phyloP scores from a whole-genome alignment of 2,888 invertebrate genomes.

The Melitaea athalia region DNA sequence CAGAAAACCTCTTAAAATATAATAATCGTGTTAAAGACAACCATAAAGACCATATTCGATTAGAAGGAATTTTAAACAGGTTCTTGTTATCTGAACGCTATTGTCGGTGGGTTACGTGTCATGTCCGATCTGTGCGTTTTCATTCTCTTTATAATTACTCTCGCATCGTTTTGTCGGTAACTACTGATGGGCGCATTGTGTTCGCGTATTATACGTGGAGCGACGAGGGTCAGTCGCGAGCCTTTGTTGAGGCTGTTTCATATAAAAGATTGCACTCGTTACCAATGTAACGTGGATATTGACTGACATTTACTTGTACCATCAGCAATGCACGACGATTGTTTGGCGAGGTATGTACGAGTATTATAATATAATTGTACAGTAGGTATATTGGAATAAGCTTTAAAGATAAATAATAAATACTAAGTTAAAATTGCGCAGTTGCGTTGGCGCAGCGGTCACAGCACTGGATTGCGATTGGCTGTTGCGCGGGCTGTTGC shows the following conservation, averaged over 20 bases:
- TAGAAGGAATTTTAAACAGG: constrained; percentile 74
- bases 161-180: constrained; percentile 50
- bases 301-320: constrained; percentile 4
- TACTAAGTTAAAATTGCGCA: too few relatives aligned
- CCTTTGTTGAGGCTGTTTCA: constrained; percentile 30
- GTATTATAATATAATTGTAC: too few relatives aligned
- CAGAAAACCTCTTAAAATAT: constrained; percentile 77
- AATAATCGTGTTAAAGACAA: constrained; percentile 81
- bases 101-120: constrained; percentile 68
- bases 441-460: too few relatives aligned
- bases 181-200: constrained; percentile 39
- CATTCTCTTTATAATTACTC: constrained; percentile 64
- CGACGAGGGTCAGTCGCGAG: constrained; percentile 24
- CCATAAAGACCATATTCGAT: constrained; percentile 80
- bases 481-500: too few relatives aligned
- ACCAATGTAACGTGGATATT: constrained; percentile 16
- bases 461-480: too few relatives aligned
- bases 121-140: constrained; percentile 61
- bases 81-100: constrained; percentile 71
- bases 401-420: too few relatives aligned
- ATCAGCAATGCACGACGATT: too few relatives aligned
- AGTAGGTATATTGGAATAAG: background rate
- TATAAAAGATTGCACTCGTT: constrained; percentile 26
- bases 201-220: constrained; percentile 25
- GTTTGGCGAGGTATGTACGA: too few relatives aligned